Evolutionary conservation across 2,113 vertebrate genomes (phyloP), one percentile per base, ranked within the genome.

Genomic region (Propithecus coquereli): DNA sequence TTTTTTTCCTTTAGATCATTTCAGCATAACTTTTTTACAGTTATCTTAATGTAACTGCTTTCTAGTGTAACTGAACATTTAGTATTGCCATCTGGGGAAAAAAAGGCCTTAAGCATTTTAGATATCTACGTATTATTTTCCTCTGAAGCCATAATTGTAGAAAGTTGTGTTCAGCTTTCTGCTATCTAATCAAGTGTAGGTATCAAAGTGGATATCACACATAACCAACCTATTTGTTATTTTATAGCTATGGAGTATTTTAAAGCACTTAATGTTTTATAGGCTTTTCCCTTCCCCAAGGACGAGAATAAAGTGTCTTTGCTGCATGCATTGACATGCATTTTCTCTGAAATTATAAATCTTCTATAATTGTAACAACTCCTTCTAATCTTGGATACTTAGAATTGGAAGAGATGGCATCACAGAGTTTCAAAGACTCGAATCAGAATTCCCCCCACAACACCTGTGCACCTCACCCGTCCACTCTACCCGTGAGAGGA

Each of bases 1-100:
- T 80, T 45, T 82, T 95, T 96, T 70, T 65, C 2, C 34, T 89
- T 85, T 71, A 70, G 23, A 95, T 94, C 94, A 76, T 50, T 96
- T 97, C 59, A 66, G 34, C 9, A 43, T 83, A 66, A 74, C 17
- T 43, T 10, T 10, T 50, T 74, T 43, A 45, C 6, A 37, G 40
- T 91, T 80, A 34, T 34, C 59, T 77, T 65, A 87, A n/a, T 76
- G 92, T n/a, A n/a, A 10, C 54, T 34, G 5, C 54, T 20, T 83
- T 96, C 68, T 68, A 90, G 40, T 90, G 77, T 45, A 91, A 79
- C 37, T 91, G 34, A 93, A 61, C 87, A 57, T 3, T 93, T 68
- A 79, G 50, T 63, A 37, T 34, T 20, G 12, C 65, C 79, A 9
- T 81, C 90, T 16, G 68, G 5, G 2, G 22, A 7, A 16, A 25